These are phyloP conservation scores for Proisotoma minuta DNA, from an alignment of 2,888 invertebrate genomes.

Conservation along the genomic window DNA sequence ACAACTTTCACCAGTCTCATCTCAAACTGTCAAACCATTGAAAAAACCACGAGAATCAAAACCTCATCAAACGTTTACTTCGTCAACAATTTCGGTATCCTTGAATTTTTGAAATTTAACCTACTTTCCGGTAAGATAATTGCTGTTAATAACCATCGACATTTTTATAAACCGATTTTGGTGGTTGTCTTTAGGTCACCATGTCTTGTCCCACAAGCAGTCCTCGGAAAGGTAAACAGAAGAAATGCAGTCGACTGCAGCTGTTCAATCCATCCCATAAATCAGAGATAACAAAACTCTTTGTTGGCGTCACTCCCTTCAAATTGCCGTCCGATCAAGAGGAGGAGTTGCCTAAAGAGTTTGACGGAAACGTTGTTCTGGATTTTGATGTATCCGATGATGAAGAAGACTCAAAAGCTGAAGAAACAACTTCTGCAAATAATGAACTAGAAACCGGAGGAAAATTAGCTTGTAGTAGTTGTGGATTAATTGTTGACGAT, in stretches of 20 bases:
- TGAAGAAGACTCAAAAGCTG: conserved; percentile 8
- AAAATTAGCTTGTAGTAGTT: conserved; percentile 31
- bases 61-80: too few species aligned
- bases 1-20: too few species aligned
- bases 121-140: too few species aligned
- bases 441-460: not conserved
- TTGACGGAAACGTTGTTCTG: conserved; percentile 5
- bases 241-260: conserved; percentile 17
- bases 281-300: conserved; percentile 24
- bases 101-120: too few species aligned
- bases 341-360: not conserved
- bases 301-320: conserved; percentile 10
- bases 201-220: too few species aligned
- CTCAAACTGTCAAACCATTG: too few species aligned
- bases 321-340: not conserved
- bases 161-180: too few species aligned
- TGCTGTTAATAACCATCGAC: too few species aligned
- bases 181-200: too few species aligned
- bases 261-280: conserved; percentile 29
- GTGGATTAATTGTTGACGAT: conserved; percentile 47
- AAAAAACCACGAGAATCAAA: too few species aligned
- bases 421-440: not conserved
- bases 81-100: too few species aligned
- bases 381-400: conserved; percentile 15
- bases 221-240: too few species aligned